Conservation (phyloP, 1,140 invertebrate species). For the Dendrolimus kikuchii region DNA sequence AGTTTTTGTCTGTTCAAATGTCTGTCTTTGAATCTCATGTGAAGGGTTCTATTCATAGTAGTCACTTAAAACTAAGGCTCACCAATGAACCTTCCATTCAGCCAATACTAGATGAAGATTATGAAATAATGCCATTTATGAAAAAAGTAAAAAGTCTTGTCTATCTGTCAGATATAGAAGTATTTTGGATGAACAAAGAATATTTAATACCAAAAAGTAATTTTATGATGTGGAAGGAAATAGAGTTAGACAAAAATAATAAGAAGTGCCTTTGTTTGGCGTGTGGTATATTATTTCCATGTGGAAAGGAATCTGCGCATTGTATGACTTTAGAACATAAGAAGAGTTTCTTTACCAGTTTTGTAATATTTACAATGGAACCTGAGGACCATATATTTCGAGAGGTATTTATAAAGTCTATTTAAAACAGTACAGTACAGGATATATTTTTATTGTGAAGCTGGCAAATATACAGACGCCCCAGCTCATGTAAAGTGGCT, state of each 20-base stretch:
- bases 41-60: constrained; percentile 25
- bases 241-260: constrained; percentile 8
- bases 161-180: constrained; percentile 1
- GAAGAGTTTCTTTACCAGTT: constrained; percentile 13
- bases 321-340: constrained; percentile 22
- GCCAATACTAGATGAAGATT: background rate
- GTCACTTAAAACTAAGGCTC: constrained; percentile 30
- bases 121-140: background rate
- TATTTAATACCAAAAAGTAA: constrained; percentile 17
- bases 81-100: constrained; percentile 5
- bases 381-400: constrained; percentile 25
- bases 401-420: constrained; percentile 23
- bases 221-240: constrained; percentile 19
- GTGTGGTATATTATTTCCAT: constrained; percentile 23
- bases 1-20: constrained; percentile 27
- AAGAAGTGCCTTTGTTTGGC: constrained; percentile 27
- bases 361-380: constrained; percentile 12
- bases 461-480: no score
- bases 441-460: no score
- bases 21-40: constrained; percentile 33
- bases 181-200: constrained; percentile 14
- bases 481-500: no score
- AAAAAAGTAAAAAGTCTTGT: constrained; percentile 3
- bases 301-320: constrained; percentile 18
- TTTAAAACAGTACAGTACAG: background rate